These are phyloP conservation scores for Sebastes steindachneri DNA, from an alignment of 2,797 vertebrate genomes.

Conservation along the genomic window DNA sequence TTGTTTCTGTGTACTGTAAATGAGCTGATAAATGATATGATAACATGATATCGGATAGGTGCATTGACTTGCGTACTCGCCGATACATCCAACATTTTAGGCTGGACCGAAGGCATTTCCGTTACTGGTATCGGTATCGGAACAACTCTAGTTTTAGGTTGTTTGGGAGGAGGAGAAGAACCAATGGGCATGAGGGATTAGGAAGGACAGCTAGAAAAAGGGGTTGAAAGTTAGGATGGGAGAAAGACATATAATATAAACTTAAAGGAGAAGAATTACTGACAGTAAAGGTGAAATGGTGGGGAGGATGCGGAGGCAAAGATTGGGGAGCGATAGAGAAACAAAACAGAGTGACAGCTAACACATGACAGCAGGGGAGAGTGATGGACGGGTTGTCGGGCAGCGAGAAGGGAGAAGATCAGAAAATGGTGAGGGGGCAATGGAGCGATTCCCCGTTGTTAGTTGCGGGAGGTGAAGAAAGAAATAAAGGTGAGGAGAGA, in stretches of 20 bases:
- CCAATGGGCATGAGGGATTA: not conserved
- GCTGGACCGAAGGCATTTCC: not conserved
- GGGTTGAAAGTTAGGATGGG: not conserved
- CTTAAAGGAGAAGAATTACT: not conserved
- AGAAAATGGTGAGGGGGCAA: conserved; percentile 1
- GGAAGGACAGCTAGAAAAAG: not conserved
- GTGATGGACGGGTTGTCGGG: conserved; percentile 37
- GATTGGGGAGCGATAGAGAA: not conserved
- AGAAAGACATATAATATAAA: not conserved
- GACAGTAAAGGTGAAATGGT: conserved; percentile 37
- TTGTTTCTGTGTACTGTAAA: not conserved
- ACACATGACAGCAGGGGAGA: conserved; percentile 29
- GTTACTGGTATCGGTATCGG: not conserved
- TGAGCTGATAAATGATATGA: not conserved
- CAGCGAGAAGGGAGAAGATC: not conserved
- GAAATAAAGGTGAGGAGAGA: not conserved
- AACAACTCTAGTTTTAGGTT: not conserved
- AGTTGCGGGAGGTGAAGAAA: conserved; percentile 5
- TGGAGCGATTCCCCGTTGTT: conserved; percentile 15
- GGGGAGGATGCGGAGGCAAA: not conserved
- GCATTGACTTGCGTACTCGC: not conserved
- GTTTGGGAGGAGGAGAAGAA: not conserved
- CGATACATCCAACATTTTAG: not conserved
- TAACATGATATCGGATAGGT: not conserved
- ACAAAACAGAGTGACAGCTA: conserved; percentile 27